A percentile compares a stretch with the other conserved stretches of the same genome.
phyloP scores from a whole-genome alignment of 2,888 invertebrate species.

The Ormyrus rosae region DNA sequence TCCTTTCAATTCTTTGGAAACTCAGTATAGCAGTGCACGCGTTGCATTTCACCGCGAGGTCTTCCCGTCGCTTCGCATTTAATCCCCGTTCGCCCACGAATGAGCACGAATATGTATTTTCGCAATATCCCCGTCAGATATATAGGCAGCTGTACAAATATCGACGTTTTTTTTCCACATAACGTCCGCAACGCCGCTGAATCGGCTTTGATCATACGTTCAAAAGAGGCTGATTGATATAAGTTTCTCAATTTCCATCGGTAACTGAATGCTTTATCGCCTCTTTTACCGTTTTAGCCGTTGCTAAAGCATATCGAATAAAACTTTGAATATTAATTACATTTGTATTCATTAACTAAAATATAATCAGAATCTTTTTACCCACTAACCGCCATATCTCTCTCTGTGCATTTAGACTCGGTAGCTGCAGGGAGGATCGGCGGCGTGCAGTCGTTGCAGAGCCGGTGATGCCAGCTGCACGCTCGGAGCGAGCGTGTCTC shows the following conservation, averaged over 20 bases:
- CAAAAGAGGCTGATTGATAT: conserved; percentile 14
- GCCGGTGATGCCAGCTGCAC: conserved; percentile 67
- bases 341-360: too few species aligned
- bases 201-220: background rate
- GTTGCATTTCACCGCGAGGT: background rate
- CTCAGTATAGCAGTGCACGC: too few species aligned
- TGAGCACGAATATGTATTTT: background rate
- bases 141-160: background rate
- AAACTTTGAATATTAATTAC: too few species aligned
- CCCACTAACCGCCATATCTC: too few species aligned
- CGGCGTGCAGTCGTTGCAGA: too few species aligned
- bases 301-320: too few species aligned
- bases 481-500: conserved; percentile 67
- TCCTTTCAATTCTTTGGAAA: too few species aligned
- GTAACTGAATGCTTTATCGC: background rate
- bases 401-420: too few species aligned
- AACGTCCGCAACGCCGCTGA: background rate
- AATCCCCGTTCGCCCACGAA: background rate
- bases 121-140: background rate
- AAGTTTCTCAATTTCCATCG: background rate
- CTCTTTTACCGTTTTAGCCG: too few species aligned
- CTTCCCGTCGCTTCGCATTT: background rate
- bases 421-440: too few species aligned
- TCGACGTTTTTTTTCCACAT: too few species aligned
- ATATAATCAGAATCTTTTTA: too few species aligned